phyloP scores from a whole-genome alignment of 1,140 invertebrate species.

The Pararge aegeria region DNA sequence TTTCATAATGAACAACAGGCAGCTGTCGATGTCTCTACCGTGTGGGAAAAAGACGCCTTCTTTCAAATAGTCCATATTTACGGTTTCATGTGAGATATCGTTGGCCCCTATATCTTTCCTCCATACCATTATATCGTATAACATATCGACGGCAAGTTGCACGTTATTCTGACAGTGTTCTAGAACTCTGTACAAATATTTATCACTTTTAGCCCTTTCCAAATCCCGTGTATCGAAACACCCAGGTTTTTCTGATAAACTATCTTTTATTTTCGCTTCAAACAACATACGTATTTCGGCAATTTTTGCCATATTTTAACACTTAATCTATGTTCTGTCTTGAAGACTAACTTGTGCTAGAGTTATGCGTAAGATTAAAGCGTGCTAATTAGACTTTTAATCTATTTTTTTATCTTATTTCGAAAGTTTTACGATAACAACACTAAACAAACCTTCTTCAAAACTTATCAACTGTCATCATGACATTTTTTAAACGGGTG shows the following conservation, averaged over 20 bases:
- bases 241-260: constrained; percentile 33
- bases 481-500: too few species aligned
- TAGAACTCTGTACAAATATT: constrained; percentile 43
- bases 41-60: constrained; percentile 45
- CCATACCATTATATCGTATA: constrained; percentile 47
- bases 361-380: neutral
- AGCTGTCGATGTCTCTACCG: constrained; percentile 50
- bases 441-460: neutral
- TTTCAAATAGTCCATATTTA: constrained; percentile 39
- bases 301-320: constrained; percentile 35
- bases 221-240: constrained; percentile 41
- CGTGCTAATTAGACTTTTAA: neutral
- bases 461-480: neutral
- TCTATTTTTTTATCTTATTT: neutral
- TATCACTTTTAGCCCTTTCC: constrained; percentile 42
- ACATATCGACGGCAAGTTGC: constrained; percentile 39
- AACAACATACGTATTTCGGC: constrained; percentile 40
- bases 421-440: neutral
- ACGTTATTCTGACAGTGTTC: constrained; percentile 47
- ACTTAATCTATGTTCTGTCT: neutral
- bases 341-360: neutral
- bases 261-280: constrained; percentile 40
- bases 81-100: constrained; percentile 38
- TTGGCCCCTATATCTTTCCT: constrained; percentile 38
- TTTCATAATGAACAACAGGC: constrained; percentile 47